A percentile compares a stretch with the other conserved stretches of the same genome.
Evolutionary conservation across 1,140 invertebrate genomes (phyloP).

Genomic region (Pseudomyrmex sp.): DNA sequence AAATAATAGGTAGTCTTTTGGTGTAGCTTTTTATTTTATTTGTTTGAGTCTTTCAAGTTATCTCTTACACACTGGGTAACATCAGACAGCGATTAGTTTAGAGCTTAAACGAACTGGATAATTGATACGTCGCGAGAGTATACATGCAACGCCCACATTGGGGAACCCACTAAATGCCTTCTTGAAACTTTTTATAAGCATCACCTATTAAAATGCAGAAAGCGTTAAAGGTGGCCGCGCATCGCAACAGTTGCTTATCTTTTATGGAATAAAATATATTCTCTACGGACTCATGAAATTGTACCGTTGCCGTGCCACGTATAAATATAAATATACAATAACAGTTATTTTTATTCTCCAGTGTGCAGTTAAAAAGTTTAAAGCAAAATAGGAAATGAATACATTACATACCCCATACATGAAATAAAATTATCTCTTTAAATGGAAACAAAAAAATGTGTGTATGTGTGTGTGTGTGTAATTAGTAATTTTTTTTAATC

Average conservation of each 20-base stretch:
- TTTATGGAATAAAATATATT: not conserved
- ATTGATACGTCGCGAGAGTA: not conserved
- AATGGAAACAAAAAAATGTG: no score
- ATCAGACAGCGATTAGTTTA: not conserved
- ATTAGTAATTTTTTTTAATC: no score
- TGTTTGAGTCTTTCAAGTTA: not conserved
- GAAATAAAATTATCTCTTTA: no score
- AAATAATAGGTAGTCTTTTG: no score
- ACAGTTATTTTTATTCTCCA: constrained; percentile 11
- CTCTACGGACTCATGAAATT: constrained; percentile 8
- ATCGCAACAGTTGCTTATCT: constrained; percentile 14
- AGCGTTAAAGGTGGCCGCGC: not conserved
- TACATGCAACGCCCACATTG: not conserved
- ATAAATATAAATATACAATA: not conserved
- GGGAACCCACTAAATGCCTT: constrained; percentile 8
- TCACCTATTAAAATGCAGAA: not conserved
- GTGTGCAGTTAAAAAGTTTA: not conserved
- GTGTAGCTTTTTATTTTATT: not conserved
- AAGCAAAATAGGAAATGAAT: no score
- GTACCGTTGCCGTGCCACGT: not conserved
- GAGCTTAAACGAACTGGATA: not conserved
- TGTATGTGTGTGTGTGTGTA: no score
- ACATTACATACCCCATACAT: no score
- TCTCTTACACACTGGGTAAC: not conserved
- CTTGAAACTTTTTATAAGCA: not conserved